A percentile compares a stretch with the other conserved stretches of the same genome.
Evolutionary conservation across 1,140 invertebrate genomes (phyloP).

Genomic region (Calliphora vicina): DNA sequence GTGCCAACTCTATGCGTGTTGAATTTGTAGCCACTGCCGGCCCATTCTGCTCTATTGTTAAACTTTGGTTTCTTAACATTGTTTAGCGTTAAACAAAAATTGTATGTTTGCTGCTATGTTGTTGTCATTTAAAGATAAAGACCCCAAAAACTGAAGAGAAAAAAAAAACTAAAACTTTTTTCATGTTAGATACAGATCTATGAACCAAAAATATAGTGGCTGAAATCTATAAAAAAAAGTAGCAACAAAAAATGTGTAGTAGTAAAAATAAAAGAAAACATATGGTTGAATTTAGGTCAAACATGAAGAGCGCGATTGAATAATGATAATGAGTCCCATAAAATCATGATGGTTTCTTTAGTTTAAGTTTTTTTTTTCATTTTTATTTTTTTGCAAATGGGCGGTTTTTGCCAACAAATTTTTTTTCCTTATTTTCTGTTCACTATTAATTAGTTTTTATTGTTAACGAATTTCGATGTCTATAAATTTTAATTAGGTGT

Average conservation of each 20-base stretch:
- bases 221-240: no score
- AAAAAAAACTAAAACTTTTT: no score
- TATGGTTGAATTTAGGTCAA: constrained; percentile 27
- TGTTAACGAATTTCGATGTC: neutral
- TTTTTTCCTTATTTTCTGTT: neutral
- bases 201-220: neutral
- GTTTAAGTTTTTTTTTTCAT: neutral
- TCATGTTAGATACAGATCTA: constrained; percentile 1
- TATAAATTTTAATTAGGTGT: constrained; percentile 6
- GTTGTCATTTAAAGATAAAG: constrained; percentile 11
- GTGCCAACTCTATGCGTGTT: neutral
- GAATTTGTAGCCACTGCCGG: neutral
- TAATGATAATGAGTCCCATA: neutral
- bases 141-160: neutral
- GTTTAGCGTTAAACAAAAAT: neutral
- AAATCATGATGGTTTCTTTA: neutral
- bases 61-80: neutral
- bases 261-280: constrained; percentile 15
- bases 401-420: neutral
- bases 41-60: neutral
- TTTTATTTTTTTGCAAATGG: constrained; percentile 11
- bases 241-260: neutral
- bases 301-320: neutral
- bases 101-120: neutral
- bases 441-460: neutral